A percentile compares a stretch with the other conserved stretches of the same genome.
phyloP scores from a whole-genome alignment of 2,888 invertebrate species.

The Sinotaia quadrata region DNA sequence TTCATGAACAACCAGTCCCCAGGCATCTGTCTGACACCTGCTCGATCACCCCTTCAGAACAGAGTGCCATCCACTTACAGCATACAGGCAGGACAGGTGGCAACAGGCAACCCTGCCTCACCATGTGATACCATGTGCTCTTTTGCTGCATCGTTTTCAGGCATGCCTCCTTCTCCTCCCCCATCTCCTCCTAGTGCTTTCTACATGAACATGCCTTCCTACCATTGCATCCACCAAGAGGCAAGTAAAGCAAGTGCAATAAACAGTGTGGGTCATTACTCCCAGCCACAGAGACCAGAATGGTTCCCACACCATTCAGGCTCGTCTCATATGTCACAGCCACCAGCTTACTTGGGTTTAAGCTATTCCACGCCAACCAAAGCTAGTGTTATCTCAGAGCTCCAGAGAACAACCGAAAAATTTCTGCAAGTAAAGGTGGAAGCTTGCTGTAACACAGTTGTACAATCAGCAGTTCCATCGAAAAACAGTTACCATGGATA shows the following conservation, averaged over 20 bases:
- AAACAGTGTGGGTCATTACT: neutral
- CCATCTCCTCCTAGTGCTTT: constrained; percentile 36
- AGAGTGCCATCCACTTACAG: neutral
- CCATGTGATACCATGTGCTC: neutral
- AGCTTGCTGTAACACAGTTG: neutral
- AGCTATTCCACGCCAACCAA: neutral
- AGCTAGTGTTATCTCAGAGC: constrained; percentile 5
- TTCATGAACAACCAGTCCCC: neutral
- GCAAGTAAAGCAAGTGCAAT: neutral
- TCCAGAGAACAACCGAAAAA: constrained; percentile 20
- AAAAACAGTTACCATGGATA: neutral
- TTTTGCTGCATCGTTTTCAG: constrained; percentile 14
- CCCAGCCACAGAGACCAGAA: constrained; percentile 2
- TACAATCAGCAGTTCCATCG: neutral
- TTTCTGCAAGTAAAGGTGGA: constrained; percentile 18
- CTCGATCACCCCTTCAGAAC: neutral
- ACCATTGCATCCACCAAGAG: neutral
- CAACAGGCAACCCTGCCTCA: neutral
- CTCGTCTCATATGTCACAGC: neutral
- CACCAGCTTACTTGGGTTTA: neutral
- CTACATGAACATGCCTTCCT: neutral
- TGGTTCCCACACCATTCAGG: neutral
- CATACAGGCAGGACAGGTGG: neutral
- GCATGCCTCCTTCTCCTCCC: constrained; percentile 50
- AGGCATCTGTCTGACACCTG: neutral